Evolutionary conservation across 2,888 invertebrate species (phyloP), one percentile per base, ranked within the genome.

Genomic region (Cryptus viduatorius): DNA sequence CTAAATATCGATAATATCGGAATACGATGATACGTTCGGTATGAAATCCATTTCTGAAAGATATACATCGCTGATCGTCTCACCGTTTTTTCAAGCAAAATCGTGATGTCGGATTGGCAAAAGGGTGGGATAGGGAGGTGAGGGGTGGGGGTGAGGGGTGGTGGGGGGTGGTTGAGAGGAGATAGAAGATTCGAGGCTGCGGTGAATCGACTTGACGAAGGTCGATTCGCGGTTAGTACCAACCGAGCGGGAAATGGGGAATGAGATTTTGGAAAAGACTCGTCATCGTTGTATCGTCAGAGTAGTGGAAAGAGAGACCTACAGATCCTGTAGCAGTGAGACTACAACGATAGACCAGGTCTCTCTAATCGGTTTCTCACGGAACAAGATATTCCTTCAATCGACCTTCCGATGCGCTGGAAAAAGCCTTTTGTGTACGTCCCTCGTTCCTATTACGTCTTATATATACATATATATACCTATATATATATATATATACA

Each of bases 181-280:
- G 37, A 37, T 37, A 37, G 37, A 69, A 64, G 59, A 76, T 82
- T 71, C 79, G 80, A 79, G 82, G 78, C 37, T 67, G 76, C 56
- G 72, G 59, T 76, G 65, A 77, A 61, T 71, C 65, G 83, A 68
- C 73, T 73, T 53, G 50, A 72, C 48, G 67, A 77, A 80, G 77
- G 77, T 61, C 46, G 53, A 59, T n/a, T 72, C 73, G 77, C 77
- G 84, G 80, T 84, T 69, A 44, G n/a, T 5, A 48, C 75, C 37
- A 50, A 12, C 53, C 56, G 42, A 24, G 79, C 73, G 79, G 73
- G 44, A 79, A 73, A 73, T 68, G 61, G 56, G 46, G 56, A 82
- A 82, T 75, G 53, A 75, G 61, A 83, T 83, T 83, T 83, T 79
- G 82, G 82, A 72, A 80, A 83, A 83, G 12, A 71, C 75, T 42